phyloP scores from a whole-genome alignment of 2,888 invertebrate species.

The Caenorhabditis imperialis region DNA sequence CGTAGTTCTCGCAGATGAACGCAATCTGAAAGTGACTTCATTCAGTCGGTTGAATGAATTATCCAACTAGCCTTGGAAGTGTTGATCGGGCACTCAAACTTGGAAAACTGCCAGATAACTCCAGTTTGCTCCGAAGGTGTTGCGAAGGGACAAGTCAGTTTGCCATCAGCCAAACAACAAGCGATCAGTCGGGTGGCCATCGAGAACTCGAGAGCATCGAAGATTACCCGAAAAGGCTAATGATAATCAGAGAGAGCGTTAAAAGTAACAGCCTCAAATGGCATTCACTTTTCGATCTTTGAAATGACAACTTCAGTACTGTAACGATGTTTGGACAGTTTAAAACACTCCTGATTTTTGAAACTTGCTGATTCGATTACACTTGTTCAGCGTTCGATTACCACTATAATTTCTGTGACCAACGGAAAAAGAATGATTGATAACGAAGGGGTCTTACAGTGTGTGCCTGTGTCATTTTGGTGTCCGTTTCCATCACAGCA shows the following conservation, averaged over 20 bases:
- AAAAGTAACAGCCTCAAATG: no score
- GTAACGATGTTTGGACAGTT: not conserved
- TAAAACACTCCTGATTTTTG: not conserved
- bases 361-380: not conserved
- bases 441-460: no score
- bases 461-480: slow-evolving; percentile 62
- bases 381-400: no score
- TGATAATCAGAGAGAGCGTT: no score
- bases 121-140: slow-evolving; percentile 54
- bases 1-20: slow-evolving; percentile 74
- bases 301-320: no score
- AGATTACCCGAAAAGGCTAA: slow-evolving; percentile 53
- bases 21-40: slow-evolving; percentile 59
- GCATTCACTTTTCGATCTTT: no score
- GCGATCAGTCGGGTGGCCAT: slow-evolving; percentile 58
- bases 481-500: slow-evolving; percentile 64
- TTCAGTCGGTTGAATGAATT: not conserved
- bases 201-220: slow-evolving; percentile 61
- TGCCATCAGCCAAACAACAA: slow-evolving; percentile 55
- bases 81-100: slow-evolving; percentile 62
- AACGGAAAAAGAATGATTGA: no score
- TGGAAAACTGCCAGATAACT: slow-evolving; percentile 62
- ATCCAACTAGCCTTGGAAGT: slow-evolving; percentile 38
- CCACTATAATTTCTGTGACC: no score
- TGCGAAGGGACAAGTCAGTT: slow-evolving; percentile 57